Conservation (phyloP, 2,888 invertebrate genomes). For the Cenopis cana region DNA sequence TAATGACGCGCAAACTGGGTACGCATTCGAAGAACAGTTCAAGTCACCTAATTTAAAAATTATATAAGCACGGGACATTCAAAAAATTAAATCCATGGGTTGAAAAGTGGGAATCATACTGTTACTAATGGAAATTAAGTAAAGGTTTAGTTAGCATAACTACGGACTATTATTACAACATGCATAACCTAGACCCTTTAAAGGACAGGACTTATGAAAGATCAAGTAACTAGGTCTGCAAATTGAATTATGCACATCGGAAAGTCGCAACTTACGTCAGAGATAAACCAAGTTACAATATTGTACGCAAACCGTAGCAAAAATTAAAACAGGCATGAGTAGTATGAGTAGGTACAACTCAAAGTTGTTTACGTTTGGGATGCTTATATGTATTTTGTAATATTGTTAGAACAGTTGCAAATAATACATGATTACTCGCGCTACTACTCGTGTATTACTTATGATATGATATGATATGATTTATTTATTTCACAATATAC, state of each 20-base stretch:
- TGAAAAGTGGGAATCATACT: not conserved
- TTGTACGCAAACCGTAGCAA: not conserved
- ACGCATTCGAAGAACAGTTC: not conserved
- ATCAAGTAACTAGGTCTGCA: slow-evolving; percentile 13
- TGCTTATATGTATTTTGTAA: slow-evolving; percentile 1
- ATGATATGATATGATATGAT: too few species aligned
- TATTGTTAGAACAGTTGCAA: not conserved
- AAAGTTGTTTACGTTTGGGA: not conserved
- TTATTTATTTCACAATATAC: too few species aligned
- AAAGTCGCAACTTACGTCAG: slow-evolving; percentile 19
- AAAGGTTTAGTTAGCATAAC: not conserved
- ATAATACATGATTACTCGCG: not conserved
- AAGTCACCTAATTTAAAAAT: not conserved
- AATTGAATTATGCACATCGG: slow-evolving; percentile 23
- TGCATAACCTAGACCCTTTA: slow-evolving; percentile 25
- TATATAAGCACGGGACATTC: too few species aligned
- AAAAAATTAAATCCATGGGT: not conserved
- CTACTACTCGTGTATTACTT: too few species aligned
- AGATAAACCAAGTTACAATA: slow-evolving; percentile 6
- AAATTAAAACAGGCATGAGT: not conserved
- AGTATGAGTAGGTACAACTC: too few species aligned
- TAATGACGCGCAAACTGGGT: not conserved
- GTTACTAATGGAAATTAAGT: too few species aligned
- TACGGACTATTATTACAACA: not conserved
- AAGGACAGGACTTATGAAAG: slow-evolving; percentile 4